A percentile compares a stretch with the other conserved stretches of the same genome.
phyloP scores from a whole-genome alignment of 2,797 vertebrate genomes.

The Halcyon leucocephala region DNA sequence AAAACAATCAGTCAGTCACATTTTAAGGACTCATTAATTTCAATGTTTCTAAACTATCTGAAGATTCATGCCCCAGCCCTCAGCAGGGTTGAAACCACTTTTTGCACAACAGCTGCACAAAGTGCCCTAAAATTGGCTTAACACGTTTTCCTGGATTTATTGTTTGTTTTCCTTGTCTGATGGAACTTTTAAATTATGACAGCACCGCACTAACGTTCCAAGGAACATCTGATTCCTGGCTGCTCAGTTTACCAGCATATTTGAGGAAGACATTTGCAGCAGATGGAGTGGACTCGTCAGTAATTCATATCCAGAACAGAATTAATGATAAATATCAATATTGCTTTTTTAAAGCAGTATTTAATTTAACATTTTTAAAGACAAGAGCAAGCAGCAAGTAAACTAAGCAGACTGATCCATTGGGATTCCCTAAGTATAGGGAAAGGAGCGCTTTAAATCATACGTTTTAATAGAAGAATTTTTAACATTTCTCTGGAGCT shows the following conservation, averaged over 20 bases:
- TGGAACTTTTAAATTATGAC: conserved; percentile 8
- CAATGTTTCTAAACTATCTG: background rate
- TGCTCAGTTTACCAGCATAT: background rate
- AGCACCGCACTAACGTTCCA: background rate
- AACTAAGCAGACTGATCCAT: background rate
- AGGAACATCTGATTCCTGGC: conserved; percentile 2
- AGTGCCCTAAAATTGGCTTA: background rate
- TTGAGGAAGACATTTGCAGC: conserved; percentile 29
- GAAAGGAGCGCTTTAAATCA: background rate
- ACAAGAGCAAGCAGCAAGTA: background rate
- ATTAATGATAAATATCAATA: conserved; percentile 11
- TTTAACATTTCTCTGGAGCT: background rate
- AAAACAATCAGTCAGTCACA: background rate
- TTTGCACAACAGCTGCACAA: background rate
- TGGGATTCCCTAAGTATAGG: background rate
- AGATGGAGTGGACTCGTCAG: conserved; percentile 26
- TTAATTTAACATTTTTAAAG: background rate
- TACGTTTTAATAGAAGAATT: background rate
- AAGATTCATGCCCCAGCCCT: background rate
- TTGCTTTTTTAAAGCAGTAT: background rate
- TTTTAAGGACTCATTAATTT: conserved; percentile 36
- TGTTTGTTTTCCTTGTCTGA: conserved; percentile 35
- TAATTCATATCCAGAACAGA: background rate
- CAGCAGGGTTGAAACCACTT: background rate
- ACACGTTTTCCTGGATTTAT: background rate